Evolutionary conservation across 2,113 vertebrate species (phyloP), one percentile per base, ranked within the genome.

Genomic region (Alethe diademata): DNA sequence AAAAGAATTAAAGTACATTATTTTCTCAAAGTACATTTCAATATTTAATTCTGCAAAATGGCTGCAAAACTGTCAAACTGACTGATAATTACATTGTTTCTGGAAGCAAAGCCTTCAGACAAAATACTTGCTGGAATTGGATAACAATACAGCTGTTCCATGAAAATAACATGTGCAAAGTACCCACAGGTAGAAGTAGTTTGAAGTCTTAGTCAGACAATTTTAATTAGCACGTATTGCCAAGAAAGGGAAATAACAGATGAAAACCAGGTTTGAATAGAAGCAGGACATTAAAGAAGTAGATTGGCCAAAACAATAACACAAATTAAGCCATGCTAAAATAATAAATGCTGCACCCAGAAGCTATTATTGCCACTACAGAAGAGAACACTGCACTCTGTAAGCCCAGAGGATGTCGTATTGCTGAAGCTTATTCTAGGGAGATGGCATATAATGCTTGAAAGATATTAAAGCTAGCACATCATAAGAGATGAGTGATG

Each of bases 401-500:
- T 22, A 81, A 69, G 88, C 73, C 50, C 78, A 60, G 75, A 95
- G 35, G 38, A 74, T 15, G 45, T 42, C 80, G 35, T 8, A 58
- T 35, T 91, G 76, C 86, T 66, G 33, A 75, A 88, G 62, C 10
- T 85, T 56, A 76, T 88, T 91, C 81, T 75, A 62, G 25, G 35
- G 57, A 92, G 51, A 54, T 13, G n/a, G 26, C 6, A 5, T 69
- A 31, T 75, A 93, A 66, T 1, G 28, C 66, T 93, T 86, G 35
- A 82, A 71, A 93, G 88, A 64, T 43, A 71, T 72, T 83, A 92
- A 93, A 92, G 79, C 67, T 61, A 85, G 29, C 83, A 85, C 23
- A 82, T 64, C 82, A 87, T 14, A 78, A 79, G 89, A 95, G 36
- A 92, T 86, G 90, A 97, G 78, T 64, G 94, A 88, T 74, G 76